Base-by-base conservation (phyloP, 1,140 invertebrate genomes). In the Ptiloglossa arizonensis region DNA sequence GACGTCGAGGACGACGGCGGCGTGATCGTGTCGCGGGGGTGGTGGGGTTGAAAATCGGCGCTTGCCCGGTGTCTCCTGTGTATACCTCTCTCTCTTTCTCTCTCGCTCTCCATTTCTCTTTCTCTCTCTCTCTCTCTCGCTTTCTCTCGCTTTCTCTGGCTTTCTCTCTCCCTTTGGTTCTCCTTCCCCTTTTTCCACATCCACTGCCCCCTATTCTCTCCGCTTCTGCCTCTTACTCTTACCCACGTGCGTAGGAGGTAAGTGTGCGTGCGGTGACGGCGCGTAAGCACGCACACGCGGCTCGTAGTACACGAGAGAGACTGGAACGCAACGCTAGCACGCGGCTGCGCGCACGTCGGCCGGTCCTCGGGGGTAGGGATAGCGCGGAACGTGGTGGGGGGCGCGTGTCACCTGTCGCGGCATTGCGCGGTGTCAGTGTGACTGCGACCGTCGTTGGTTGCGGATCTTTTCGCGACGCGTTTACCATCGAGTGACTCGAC, bases 1-100 rank as follows among this genome's bases (percentile, higher is more conserved):
- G 50, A 64, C 59, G 68, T 38, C 24, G 80, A 68, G 46, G 59
- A 77, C 41, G 71, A 70, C 59, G 57, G 29, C 71, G 54, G 60
- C 71, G 54, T 68, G 76, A 76, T 80, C 81, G 66, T 60, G 69
- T 60, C 46, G 76, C 67, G 76, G 66, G 67, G 77, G 48, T 80
- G 73, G 81, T 75, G 77, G 81, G 67, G 71, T 84, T 80, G 76
- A 84, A 84, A 84, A 80, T 84, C 82, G 77, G 67, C 76, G 69
- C 81, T 82, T 75, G 80, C 70, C 54, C 82, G 75, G 59, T 73
- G 69, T 74, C 52, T 74, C 70, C 48, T 56, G 54, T 60, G 41
- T 41, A 24, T 41, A 27, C 35, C 57, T 75, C 59, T 50, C 52
- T 81, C 52, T n/a, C 17, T 29, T 22, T 54, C 41, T 48, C 15